Percentiles rank a stretch among this genome's conserved stretches.
Evolutionary conservation across 2,888 invertebrate genomes (phyloP).

Genomic region (Tipula vernalis): DNA sequence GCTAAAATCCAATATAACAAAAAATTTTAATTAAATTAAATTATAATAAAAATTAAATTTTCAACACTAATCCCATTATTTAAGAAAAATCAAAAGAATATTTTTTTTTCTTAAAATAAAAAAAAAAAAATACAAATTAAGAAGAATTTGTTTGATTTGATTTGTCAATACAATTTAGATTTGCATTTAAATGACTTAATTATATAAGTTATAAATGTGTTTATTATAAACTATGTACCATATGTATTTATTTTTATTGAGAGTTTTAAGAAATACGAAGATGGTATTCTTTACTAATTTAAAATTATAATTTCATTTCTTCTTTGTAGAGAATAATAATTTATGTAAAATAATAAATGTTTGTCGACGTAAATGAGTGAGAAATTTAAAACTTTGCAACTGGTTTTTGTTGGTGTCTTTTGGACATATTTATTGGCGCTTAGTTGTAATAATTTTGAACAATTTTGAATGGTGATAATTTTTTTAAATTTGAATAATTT

Average conservation of each 20-base stretch:
- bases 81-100: not conserved
- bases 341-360: not conserved
- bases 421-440: not conserved
- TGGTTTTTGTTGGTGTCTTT: not conserved
- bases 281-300: not conserved
- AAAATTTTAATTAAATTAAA: not conserved
- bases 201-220: not conserved
- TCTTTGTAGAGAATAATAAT: not conserved
- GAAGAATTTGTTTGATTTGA: not conserved
- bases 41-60: not conserved
- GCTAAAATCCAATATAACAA: not conserved
- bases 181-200: not conserved
- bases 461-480: not conserved
- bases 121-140: not conserved
- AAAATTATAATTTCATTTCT: not conserved
- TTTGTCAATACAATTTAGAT: not conserved
- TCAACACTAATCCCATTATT: not conserved
- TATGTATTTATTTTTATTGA: not conserved
- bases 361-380: not conserved
- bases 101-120: not conserved
- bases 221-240: not conserved
- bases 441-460: not conserved
- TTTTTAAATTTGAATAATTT: not conserved
- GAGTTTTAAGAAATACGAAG: not conserved
- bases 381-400: not conserved